Conservation (phyloP, 2,888 invertebrate genomes). For the Brachynemurus nebulosus region DNA sequence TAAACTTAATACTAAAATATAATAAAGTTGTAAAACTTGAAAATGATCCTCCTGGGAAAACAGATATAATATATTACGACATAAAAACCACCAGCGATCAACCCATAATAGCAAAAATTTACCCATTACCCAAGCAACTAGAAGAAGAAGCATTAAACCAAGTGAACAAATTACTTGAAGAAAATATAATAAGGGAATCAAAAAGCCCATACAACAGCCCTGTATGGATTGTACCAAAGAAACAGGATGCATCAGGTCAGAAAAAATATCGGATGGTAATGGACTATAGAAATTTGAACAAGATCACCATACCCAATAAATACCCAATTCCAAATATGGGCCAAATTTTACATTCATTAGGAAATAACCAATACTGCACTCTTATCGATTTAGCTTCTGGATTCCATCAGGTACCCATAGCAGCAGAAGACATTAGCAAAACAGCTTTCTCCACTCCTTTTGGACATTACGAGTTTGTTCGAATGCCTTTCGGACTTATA, state of each 20-base stretch:
- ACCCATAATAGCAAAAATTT: not conserved
- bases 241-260: not conserved
- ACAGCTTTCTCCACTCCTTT: constrained; percentile 13
- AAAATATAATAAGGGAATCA: not conserved
- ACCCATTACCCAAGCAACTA: not conserved
- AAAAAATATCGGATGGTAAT: not conserved
- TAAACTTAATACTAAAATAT: not conserved
- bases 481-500: constrained; percentile 21
- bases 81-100: not conserved
- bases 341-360: not conserved
- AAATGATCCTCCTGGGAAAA: not conserved
- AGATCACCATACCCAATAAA: not conserved
- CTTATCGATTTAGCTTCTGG: not conserved
- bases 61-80: not conserved
- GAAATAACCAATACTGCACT: not conserved
- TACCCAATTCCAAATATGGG: constrained; percentile 1
- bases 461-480: constrained; percentile 17
- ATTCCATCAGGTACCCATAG: constrained; percentile 2
- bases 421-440: constrained; percentile 9
- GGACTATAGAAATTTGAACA: not conserved
- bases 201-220: not conserved
- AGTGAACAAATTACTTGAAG: not conserved
- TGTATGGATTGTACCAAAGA: not conserved
- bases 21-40: not conserved
- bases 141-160: not conserved